Conservation (phyloP, 2,797 vertebrate genomes). For the Etheostoma perlongum region DNA sequence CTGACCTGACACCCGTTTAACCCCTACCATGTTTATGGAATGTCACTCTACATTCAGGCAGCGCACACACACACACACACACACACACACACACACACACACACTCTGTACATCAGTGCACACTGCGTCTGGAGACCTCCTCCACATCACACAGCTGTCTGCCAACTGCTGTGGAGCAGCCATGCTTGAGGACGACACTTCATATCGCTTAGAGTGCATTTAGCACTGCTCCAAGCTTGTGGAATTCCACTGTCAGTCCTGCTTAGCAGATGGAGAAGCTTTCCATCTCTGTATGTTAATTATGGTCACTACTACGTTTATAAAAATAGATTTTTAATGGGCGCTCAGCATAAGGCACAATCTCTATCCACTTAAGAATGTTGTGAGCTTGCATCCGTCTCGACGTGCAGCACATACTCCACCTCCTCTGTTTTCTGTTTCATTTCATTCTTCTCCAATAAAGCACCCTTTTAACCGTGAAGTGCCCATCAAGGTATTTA, state of each 20-base stretch:
- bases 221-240: slow-evolving; percentile 35
- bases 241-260: slow-evolving; percentile 26
- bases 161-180: slow-evolving; percentile 71
- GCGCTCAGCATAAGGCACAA: slow-evolving; percentile 11
- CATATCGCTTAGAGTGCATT: slow-evolving; percentile 58
- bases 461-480: background rate
- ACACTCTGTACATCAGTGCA: slow-evolving; percentile 5
- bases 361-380: slow-evolving; percentile 8
- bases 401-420: slow-evolving; percentile 4
- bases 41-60: slow-evolving; percentile 48
- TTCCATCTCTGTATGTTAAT: slow-evolving; percentile 56
- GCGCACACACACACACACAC: slow-evolving; percentile 5
- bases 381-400: slow-evolving; percentile 38
- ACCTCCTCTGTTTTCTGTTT: slow-evolving; percentile 10
- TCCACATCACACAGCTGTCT: slow-evolving; percentile 73
- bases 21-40: slow-evolving; percentile 40
- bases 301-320: slow-evolving; percentile 40
- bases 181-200: slow-evolving; percentile 49
- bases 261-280: slow-evolving; percentile 53
- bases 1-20: slow-evolving; percentile 58
- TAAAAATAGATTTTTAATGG: slow-evolving; percentile 58
- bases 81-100: slow-evolving; percentile 14
- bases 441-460: slow-evolving; percentile 15
- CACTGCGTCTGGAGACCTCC: slow-evolving; percentile 46
- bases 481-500: slow-evolving; percentile 12